Evolutionary conservation across 2,113 vertebrate genomes (phyloP).

Genomic region (Menidia beryllina): DNA sequence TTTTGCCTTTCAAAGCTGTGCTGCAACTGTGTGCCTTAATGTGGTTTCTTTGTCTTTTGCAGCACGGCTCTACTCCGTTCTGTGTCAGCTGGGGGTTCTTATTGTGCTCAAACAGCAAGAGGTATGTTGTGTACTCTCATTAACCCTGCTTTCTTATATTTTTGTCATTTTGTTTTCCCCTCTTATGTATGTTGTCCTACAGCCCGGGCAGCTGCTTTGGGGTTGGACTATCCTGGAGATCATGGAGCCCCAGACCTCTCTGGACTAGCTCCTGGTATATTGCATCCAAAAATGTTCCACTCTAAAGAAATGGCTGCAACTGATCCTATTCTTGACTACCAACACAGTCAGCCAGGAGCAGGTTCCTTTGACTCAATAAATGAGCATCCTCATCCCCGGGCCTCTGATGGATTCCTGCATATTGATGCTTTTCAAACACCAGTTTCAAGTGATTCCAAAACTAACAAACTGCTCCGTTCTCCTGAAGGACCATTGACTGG

Average conservation of each 20-base stretch:
- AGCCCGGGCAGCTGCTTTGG: conserved; percentile 63
- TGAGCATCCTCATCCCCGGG: conserved; percentile 2
- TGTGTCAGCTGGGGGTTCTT: conserved; percentile 67
- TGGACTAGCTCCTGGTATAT: conserved; percentile 5
- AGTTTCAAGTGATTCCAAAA: not conserved
- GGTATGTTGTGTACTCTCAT: conserved; percentile 47
- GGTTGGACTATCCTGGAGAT: conserved; percentile 57
- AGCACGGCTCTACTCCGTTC: conserved; percentile 45
- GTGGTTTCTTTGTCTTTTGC: conserved; percentile 17
- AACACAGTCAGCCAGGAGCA: not conserved
- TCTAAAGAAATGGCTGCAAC: not conserved
- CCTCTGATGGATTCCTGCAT: not conserved
- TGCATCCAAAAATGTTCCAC: not conserved
- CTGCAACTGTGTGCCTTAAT: conserved; percentile 19
- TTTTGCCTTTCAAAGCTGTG: not conserved
- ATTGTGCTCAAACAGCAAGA: conserved; percentile 69
- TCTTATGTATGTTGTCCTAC: conserved; percentile 3
- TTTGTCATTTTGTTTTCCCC: conserved; percentile 20
- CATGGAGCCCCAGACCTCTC: conserved; percentile 42
- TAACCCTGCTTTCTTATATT: conserved; percentile 3
- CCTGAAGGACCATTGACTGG: conserved; percentile 23
- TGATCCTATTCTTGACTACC: not conserved
- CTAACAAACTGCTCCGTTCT: conserved; percentile 5
- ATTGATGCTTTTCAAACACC: conserved; percentile 1
- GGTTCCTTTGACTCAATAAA: not conserved